Base-by-base conservation (phyloP, 1,140 invertebrate genomes). In the Conopomorpha cramerella region DNA sequence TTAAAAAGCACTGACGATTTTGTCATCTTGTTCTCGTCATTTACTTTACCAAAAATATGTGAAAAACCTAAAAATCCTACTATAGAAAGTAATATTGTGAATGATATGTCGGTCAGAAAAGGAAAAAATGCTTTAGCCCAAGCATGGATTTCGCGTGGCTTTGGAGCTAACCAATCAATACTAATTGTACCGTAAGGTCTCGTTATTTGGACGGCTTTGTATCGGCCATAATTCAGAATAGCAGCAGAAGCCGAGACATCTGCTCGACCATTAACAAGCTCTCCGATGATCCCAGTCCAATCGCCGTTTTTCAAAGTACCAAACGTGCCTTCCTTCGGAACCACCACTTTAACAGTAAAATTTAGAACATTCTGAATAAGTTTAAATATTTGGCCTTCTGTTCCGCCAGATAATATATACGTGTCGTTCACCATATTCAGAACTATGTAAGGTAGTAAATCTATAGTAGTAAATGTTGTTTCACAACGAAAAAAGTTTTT, bases 91-190 rank as follows among this genome's bases (percentile, higher is more conserved):
- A 26, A n/a, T n/a, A n/a, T n/a, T n/a, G n/a, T n/a, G 11, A 43
- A 40, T 13, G 52, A 54, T 35, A 41, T 39, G 23, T 33, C 32
- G 18, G 49, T 41, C 19, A 51, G 35, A 27, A 65, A 54, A 2
- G 59, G 64, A 8, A 59, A 27, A 3, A 68, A 29, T 3, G 57
- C 43, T 47, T 55, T 65, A 4, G 45, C 47, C 57, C 59, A 62
- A 3, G 38, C 35, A 31, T 55, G 49, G 11, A 65, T 53, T 49
- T 56, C 57, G 0, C 51, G 50, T 6, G 43, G 46, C 2, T 41
- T 43, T 3, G 59, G 59, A 28, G 51, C 44, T 33, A 45, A 51
- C 61, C 60, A 59, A 8, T 49, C 37, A 1, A 64, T 30, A 18
- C 53, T 39, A 7, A 49, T n/a, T n/a, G 42, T 39, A 14, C 50